A percentile compares a stretch with the other conserved stretches of the same genome.
Evolutionary conservation across 2,797 vertebrate species (phyloP).

Genomic region (Enteromius anoplus): DNA sequence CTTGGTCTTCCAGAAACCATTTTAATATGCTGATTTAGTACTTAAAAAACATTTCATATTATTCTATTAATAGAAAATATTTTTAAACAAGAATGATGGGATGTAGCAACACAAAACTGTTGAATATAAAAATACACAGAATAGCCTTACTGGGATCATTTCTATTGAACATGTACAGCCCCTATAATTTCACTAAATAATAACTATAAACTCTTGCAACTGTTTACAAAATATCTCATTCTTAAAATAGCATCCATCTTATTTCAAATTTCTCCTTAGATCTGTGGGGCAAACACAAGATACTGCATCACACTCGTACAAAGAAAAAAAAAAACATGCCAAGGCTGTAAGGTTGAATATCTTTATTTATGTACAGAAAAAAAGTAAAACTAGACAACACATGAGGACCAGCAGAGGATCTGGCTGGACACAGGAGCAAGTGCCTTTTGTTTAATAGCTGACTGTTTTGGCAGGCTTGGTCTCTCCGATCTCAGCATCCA

Average conservation of each 20-base stretch:
- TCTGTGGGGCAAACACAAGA: too few species aligned
- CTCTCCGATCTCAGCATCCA: constrained; percentile 84
- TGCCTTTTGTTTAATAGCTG: constrained; percentile 65
- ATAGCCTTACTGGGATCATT: neutral
- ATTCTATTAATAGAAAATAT: too few species aligned
- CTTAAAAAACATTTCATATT: too few species aligned
- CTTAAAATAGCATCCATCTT: neutral
- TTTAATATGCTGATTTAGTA: too few species aligned
- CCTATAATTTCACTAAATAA: neutral
- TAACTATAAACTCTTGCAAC: neutral
- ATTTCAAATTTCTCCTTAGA: neutral
- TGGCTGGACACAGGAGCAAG: neutral
- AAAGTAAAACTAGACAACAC: constrained; percentile 60
- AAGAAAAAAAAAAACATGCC: neutral
- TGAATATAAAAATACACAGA: too few species aligned
- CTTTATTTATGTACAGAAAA: constrained; percentile 78
- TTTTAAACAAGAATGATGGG: too few species aligned
- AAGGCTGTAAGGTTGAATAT: constrained; percentile 27
- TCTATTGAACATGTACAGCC: neutral
- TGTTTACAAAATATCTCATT: neutral
- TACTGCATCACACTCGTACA: neutral
- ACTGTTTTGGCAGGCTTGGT: constrained; percentile 85
- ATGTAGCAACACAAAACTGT: neutral
- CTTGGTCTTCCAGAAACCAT: too few species aligned
- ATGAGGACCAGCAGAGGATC: constrained; percentile 42